These are phyloP conservation scores for Ctenomys sociabilis DNA, from an alignment of 2,113 vertebrate genomes.

Conservation along the genomic window DNA sequence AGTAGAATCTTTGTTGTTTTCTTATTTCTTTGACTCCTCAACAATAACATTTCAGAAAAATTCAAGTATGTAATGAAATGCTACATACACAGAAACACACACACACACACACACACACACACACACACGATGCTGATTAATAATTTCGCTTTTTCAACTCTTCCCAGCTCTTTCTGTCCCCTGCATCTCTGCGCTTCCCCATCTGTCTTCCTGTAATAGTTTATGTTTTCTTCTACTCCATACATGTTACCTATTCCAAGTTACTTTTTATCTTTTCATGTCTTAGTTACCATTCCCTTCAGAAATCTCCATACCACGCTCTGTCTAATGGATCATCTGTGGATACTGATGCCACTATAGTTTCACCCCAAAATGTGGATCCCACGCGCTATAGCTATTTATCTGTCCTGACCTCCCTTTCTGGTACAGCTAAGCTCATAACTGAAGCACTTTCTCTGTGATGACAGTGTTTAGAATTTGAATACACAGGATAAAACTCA, in stretches of 20 bases:
- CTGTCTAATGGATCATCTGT: neutral
- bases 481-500: neutral
- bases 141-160: neutral
- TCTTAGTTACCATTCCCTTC: neutral
- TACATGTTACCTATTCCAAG: neutral
- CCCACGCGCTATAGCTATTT: neutral
- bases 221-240: neutral
- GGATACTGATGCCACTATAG: neutral
- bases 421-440: accelerated
- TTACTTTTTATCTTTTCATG: neutral
- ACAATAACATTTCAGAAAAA: neutral
- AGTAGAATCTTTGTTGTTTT: neutral
- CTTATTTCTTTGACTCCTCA: neutral
- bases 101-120: neutral
- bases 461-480: neutral
- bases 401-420: neutral
- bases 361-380: neutral
- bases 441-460: neutral
- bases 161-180: neutral
- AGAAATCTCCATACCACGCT: neutral
- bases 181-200: neutral
- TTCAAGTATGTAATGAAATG: neutral
- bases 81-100: too few species aligned
- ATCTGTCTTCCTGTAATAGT: neutral
- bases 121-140: neutral